Evolutionary conservation across 2,113 vertebrate species (phyloP).

Genomic region (Calyptommatus sinebrachiatus): DNA sequence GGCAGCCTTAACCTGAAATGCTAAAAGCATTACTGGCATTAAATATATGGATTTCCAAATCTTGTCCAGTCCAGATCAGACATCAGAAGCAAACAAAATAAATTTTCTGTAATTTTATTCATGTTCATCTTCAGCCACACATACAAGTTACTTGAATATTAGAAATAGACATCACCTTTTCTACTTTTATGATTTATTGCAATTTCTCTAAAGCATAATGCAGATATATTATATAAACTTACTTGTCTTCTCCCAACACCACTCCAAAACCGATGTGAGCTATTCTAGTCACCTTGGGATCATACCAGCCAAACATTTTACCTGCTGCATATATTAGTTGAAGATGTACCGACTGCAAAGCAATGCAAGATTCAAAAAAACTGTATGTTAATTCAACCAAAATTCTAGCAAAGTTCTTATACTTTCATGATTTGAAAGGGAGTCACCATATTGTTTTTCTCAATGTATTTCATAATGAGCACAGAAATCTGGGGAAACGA

Average conservation of each 20-base stretch:
- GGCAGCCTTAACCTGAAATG: no score
- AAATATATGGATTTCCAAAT: no score
- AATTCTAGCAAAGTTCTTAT: neutral
- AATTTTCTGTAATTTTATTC: no score
- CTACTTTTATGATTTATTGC: neutral
- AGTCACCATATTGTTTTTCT: neutral
- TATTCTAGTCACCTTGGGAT: slow-evolving; percentile 86
- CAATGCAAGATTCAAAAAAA: slow-evolving; percentile 20
- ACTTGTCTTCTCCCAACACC: slow-evolving; percentile 98
- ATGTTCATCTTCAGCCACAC: no score
- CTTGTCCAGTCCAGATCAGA: no score
- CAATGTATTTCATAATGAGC: no score
- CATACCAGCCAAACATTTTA: slow-evolving; percentile 93
- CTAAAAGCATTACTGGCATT: no score
- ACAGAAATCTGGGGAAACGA: no score
- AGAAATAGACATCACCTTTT: neutral
- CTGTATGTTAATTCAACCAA: neutral
- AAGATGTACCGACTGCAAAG: slow-evolving; percentile 82
- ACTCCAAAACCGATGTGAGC: slow-evolving; percentile 92
- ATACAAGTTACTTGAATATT: no score
- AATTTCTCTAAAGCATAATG: no score
- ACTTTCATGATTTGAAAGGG: neutral
- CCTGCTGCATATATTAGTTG: slow-evolving; percentile 87
- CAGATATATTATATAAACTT: slow-evolving; percentile 60
- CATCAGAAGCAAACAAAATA: no score